Evolutionary conservation across 2,113 vertebrate genomes (phyloP).

Genomic region (Upupa epops): DNA sequence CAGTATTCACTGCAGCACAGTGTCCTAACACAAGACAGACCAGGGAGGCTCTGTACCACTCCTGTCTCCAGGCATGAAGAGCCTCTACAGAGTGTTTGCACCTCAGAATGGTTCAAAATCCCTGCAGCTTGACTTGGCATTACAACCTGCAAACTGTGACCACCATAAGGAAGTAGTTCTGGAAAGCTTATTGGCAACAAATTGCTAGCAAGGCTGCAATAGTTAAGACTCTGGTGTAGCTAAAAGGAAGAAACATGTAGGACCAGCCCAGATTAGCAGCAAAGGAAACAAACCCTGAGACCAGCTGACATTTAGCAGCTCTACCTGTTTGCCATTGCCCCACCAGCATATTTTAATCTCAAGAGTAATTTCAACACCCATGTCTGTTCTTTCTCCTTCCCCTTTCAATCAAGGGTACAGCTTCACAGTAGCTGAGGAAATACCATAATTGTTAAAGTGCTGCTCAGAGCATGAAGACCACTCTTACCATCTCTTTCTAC

Average conservation of each 20-base stretch:
- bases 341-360: not conserved
- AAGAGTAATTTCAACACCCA: not conserved
- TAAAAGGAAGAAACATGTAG: not conserved
- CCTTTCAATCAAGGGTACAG: not conserved
- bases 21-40: not conserved
- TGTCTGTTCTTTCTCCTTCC: not conserved
- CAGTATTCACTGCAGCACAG: not conserved
- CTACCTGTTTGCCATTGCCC: not conserved
- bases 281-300: not conserved
- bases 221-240: not conserved
- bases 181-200: not conserved
- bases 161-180: not conserved
- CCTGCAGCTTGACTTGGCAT: not conserved
- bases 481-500: conserved; percentile 90
- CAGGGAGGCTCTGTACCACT: not conserved
- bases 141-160: not conserved
- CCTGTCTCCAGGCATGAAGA: not conserved
- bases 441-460: not conserved
- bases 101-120: not conserved
- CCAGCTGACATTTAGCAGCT: not conserved
- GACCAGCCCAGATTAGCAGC: not conserved
- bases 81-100: not conserved
- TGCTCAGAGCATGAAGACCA: not conserved
- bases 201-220: not conserved
- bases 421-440: not conserved